Percentiles rank a stretch among this genome's conserved stretches.
Conservation (phyloP, 1,140 invertebrate genomes). For the Heterodera schachtii region DNA sequence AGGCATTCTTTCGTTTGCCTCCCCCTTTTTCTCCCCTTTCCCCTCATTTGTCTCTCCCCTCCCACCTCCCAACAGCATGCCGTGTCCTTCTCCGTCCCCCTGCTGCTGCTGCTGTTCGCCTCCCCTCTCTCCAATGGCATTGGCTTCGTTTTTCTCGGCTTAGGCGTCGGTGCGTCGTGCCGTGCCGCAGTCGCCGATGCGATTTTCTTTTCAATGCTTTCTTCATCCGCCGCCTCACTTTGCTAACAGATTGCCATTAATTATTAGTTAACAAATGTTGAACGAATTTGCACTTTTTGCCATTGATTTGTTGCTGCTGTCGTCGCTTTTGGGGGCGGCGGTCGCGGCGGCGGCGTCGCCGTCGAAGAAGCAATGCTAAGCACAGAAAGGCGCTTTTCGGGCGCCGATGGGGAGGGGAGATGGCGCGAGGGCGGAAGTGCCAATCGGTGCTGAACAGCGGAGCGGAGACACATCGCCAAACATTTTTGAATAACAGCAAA, state of each 20-base stretch:
- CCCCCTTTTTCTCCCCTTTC: not conserved
- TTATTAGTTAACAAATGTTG: not conserved
- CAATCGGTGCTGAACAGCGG: slow-evolving; percentile 9
- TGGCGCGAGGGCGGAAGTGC: slow-evolving; percentile 12
- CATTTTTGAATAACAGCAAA: not conserved
- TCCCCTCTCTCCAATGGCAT: not conserved
- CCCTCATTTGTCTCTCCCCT: too few relatives aligned
- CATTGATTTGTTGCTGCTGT: not conserved
- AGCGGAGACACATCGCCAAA: not conserved
- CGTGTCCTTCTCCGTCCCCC: not conserved
- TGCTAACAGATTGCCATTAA: not conserved
- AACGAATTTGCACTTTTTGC: not conserved
- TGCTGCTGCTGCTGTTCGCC: not conserved
- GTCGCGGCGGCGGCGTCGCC: slow-evolving; percentile 23
- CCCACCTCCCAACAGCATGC: slow-evolving; percentile 11
- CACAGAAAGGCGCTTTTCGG: slow-evolving; percentile 11
- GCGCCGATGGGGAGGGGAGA: not conserved
- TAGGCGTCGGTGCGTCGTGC: slow-evolving; percentile 24
- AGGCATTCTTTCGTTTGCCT: not conserved
- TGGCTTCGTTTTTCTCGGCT: slow-evolving; percentile 2
- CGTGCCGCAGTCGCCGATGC: slow-evolving; percentile 22
- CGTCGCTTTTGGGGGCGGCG: slow-evolving; percentile 20
- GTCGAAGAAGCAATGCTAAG: slow-evolving; percentile 17
- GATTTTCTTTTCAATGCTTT: slow-evolving; percentile 27
- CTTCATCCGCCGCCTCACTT: slow-evolving; percentile 11